A percentile compares a stretch with the other conserved stretches of the same genome.
Evolutionary conservation across 2,797 vertebrate genomes (phyloP).

Genomic region (Odontamblyopus lacepedii): DNA sequence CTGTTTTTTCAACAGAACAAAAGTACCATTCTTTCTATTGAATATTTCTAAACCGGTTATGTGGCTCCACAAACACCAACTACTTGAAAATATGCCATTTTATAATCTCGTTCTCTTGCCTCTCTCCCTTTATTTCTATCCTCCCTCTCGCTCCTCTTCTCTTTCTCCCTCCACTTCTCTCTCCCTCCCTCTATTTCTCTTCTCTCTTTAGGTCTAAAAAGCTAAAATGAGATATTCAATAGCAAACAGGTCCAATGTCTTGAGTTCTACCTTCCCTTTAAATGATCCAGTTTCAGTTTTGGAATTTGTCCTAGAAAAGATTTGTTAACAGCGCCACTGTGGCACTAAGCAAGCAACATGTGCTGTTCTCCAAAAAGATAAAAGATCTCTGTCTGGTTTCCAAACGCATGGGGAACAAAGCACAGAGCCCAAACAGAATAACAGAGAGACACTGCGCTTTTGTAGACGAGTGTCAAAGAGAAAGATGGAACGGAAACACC

Average conservation of each 20-base stretch:
- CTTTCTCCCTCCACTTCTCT: no score
- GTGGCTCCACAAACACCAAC: no score
- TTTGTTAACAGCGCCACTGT: slow-evolving; percentile 36
- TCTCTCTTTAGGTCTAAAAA: no score
- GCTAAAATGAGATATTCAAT: neutral
- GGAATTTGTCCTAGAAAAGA: slow-evolving; percentile 25
- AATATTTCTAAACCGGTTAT: neutral
- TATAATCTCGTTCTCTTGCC: no score
- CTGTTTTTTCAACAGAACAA: neutral
- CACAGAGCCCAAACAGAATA: slow-evolving; percentile 22
- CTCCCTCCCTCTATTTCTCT: no score
- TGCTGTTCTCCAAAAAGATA: slow-evolving; percentile 42
- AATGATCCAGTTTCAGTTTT: slow-evolving; percentile 1
- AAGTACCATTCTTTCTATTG: neutral
- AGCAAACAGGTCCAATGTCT: neutral
- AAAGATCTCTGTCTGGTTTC: slow-evolving; percentile 39
- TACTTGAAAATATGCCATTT: no score
- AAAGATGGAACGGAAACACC: slow-evolving; percentile 50
- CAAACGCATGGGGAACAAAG: slow-evolving; percentile 54
- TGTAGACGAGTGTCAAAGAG: slow-evolving; percentile 49
- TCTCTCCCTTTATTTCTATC: no score
- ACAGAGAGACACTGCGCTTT: slow-evolving; percentile 48
- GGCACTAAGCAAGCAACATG: slow-evolving; percentile 41
- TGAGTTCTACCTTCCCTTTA: neutral
- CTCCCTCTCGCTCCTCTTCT: no score